Conservation (phyloP, 2,888 invertebrate genomes). For the Temnothorax rugatulus region DNA sequence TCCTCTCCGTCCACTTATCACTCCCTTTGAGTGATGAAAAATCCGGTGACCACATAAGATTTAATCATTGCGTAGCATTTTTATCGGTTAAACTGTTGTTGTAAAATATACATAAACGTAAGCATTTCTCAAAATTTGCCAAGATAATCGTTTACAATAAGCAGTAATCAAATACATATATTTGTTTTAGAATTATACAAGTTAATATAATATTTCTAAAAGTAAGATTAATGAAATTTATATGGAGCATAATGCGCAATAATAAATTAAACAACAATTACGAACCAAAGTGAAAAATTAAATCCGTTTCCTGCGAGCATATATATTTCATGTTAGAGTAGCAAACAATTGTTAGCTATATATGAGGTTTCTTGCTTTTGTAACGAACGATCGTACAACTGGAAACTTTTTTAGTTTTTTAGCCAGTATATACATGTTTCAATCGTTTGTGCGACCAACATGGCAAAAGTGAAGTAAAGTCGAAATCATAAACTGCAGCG, state of each 20-base stretch:
- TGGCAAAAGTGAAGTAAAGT: constrained; percentile 8
- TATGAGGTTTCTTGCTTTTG: constrained; percentile 16
- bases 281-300: not conserved
- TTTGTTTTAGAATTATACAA: not conserved
- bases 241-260: not conserved
- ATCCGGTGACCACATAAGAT: constrained; percentile 55
- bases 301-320: not conserved
- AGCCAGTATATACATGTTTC: not conserved
- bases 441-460: constrained; percentile 6
- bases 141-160: not conserved
- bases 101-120: not conserved
- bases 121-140: not conserved
- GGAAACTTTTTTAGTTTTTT: constrained; percentile 27
- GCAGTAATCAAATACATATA: not conserved
- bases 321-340: constrained; percentile 19
- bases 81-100: not conserved
- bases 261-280: constrained; percentile 12
- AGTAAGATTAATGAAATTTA: constrained; percentile 25
- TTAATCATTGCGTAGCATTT: constrained; percentile 64
- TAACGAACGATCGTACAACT: not conserved
- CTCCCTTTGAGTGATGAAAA: constrained; percentile 1
- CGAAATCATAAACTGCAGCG: constrained; percentile 27
- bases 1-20: constrained; percentile 37
- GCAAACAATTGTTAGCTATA: not conserved
- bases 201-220: not conserved